These are phyloP conservation scores for Suillia variegata DNA, from an alignment of 2,888 invertebrate species.

Conservation along the genomic window DNA sequence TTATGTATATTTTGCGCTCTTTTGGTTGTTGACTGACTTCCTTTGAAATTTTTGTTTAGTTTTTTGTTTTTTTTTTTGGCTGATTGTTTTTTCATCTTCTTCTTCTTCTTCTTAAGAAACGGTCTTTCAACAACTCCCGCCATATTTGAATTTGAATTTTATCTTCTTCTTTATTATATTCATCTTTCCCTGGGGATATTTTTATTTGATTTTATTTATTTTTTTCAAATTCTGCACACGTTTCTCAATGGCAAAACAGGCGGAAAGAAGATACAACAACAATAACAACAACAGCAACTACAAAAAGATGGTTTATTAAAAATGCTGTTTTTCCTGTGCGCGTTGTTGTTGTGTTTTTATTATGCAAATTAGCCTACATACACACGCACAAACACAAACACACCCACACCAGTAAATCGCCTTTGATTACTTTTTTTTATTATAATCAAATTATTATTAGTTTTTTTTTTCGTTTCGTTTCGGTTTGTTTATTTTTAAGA, in stretches of 20 bases:
- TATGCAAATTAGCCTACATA: not conserved
- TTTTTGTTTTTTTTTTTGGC: not conserved
- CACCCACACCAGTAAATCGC: not conserved
- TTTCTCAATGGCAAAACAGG: constrained; percentile 15
- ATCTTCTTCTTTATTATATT: not conserved
- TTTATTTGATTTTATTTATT: constrained; percentile 2
- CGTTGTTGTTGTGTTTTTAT: not conserved
- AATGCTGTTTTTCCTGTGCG: not conserved
- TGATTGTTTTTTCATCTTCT: not conserved
- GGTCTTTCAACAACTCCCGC: not conserved
- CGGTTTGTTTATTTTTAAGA: not conserved
- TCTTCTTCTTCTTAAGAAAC: not conserved
- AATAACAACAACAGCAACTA: no score
- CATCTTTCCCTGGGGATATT: not conserved
- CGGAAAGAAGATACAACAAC: no score
- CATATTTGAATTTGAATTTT: no score
- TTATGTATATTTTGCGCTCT: not conserved
- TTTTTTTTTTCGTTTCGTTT: not conserved
- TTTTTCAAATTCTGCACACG: constrained; percentile 9
- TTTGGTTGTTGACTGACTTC: not conserved
- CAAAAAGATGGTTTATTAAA: not conserved
- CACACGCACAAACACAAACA: no score
- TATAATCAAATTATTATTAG: not conserved
- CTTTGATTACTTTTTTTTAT: not conserved
- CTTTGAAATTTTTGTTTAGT: not conserved